Evolutionary conservation across 2,888 invertebrate genomes (phyloP), one percentile per base, ranked within the genome.

Genomic region (Esperia sulphurella): DNA sequence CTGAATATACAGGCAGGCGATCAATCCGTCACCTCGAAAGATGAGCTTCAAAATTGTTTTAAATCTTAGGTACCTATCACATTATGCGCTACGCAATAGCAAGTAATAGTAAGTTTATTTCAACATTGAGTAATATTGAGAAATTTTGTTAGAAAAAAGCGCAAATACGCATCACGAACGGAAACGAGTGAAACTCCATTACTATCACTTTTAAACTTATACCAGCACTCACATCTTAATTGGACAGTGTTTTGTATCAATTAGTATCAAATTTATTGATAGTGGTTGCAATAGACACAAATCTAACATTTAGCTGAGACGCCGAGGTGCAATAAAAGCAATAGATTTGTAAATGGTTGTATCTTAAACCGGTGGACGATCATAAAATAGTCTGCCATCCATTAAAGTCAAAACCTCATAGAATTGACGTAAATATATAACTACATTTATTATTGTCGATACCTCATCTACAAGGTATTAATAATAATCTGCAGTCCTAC

Each of bases 241-340:
- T 39, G 13, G 39, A 8, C 8, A 14, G 8, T 9, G 8, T 13
- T 39, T 39, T 14, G 39, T 39, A 39, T 14, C 39, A 39, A 39
- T 39, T 39, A 39, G n/a, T 37, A 33, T 33, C 8, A 12, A 10
- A 37, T 37, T 37, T 37, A 37, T 37, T 21, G 12, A 7, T 12
- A 37, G 8, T 8, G 33, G 9, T 33, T 33, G 33, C 10, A 33
- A 33, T 8, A 33, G 10, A 33, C 7, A 33, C 33, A 8, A 10
- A 2, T 33, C 1, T 10, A 38, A 38, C 57, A 51, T 55, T 56
- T 60, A 57, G 57, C 61, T 51, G 54, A 51, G 45, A 48, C 41
- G 45, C 44, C 44, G 46, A 57, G 44, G 49, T 55, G 54, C 55
- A 68, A 71, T 73, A 68, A 68, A 21, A 21, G 21, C 21, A 43